Evolutionary conservation across 2,113 vertebrate genomes (phyloP), one percentile per base, ranked within the genome.

Genomic region (Chelonoidis abingdonii): DNA sequence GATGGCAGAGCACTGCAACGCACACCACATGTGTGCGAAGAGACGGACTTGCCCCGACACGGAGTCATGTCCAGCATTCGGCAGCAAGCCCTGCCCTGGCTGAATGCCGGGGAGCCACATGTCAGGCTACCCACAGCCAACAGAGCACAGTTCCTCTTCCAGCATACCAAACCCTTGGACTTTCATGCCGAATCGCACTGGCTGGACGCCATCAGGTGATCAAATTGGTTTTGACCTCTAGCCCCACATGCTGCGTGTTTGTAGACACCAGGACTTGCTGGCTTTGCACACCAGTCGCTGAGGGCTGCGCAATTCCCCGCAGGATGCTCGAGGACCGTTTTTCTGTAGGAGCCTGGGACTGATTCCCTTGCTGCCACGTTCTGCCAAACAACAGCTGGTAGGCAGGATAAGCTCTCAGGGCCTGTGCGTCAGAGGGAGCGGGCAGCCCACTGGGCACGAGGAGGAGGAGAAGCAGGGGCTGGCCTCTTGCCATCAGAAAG

Each of bases 41-140:
- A 59, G 10, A 25, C 54, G 1, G 9, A 56, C 25, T 25, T 57
- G 56, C 25, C 56, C 56, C 54, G 4, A 56, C 22, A 24, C 22
- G 53, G 53, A 57, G 56, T 25, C 56, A 10, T 27, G 56, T 11
- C 24, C 24, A 25, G 56, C 56, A 92, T 27, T 82, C 91, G 88
- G 91, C 95, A 96, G 53, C 0, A 0, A 5, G 10, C 21, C 59
- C 59, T 0, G 0, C 9, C 3, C 59, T 1, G 0, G 21, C 89
- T 75, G 86, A 57, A 21, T 86, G 0, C n/a, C 1, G 19, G 78
- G 80, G 8, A 44, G 25, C 4, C 13, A 5, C 29, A 3, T 31
- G 82, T 31, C 69, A 78, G 57, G 31, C 72, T 1, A 9, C 0
- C 56, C 56, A 57, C 24, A 27, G 0, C 0, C 0, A 1, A 17